Evolutionary conservation across 2,113 vertebrate species (phyloP), one percentile per base, ranked within the genome.

Genomic region (Tichodroma muraria): DNA sequence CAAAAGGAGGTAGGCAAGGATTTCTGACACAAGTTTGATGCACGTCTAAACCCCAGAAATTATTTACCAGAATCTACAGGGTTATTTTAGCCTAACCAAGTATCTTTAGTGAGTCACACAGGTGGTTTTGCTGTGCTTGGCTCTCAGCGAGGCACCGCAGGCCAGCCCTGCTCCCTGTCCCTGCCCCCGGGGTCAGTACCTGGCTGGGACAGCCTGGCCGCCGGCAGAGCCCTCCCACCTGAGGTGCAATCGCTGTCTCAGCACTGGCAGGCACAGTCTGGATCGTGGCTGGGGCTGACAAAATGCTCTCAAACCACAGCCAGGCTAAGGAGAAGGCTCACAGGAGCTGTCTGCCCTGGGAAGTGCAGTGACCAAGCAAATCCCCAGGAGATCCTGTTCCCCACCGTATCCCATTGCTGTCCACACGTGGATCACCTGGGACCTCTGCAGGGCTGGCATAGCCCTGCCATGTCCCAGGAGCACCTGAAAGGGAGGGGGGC

Each of bases 201-300:
- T 24, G 28, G 28, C 63, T 47, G n/a, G 54, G n/a, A 47, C 31
- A 52, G 50, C 28, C 49, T 2, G 4, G 53, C 18, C 52, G 12
- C 71, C 8, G 42, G 27, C 57, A 59, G 38, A n/a, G 6, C 33
- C 7, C 37, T 78, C 52, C 25, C 6, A 1, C 30, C 50, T 20
- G 50, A 21, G 72, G 10, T 16, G 40, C 42, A 6, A 0, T 12
- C 1, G 0, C 2, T 0, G 12, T 11, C 56, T 73, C 75, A 54
- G 56, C 60, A 9, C 38, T 11, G 27, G 13, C 64, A 73, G 2
- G 2, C 10, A 11, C 3, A 1, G 37, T 4, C 60, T 31, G 35
- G 72, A 30, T 27, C 3, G 0, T 25, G 44, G 19, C 40, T 2
- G 5, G 27, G 37, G 45, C 27, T 0, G 0, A 40, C 5, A 88